Evolutionary conservation across 2,113 vertebrate species (phyloP).

Genomic region (Hyaena hyaena): DNA sequence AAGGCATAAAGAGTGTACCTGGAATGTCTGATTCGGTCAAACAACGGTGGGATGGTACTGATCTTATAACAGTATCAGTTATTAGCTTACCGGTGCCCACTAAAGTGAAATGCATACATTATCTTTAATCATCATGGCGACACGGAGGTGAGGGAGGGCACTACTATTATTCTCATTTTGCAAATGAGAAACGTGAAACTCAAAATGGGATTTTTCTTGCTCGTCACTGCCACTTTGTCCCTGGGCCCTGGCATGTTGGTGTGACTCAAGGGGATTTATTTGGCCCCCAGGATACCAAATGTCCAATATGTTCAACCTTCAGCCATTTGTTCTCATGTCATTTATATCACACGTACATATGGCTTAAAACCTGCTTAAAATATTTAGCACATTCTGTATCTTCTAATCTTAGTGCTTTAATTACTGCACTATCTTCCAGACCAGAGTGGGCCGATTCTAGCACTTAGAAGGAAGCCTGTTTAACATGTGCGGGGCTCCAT

Average conservation of each 20-base stretch:
- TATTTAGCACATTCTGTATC: conserved; percentile 68
- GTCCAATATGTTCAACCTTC: neutral
- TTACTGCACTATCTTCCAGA: conserved; percentile 78
- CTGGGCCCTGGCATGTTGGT: neutral
- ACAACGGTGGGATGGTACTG: neutral
- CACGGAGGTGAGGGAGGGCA: neutral
- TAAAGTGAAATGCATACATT: neutral
- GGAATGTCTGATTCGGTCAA: neutral
- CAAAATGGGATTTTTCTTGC: neutral
- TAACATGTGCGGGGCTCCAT: conserved; percentile 78
- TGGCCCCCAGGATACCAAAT: neutral
- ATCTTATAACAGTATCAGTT: neutral
- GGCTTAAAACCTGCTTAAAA: neutral
- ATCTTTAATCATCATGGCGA: neutral
- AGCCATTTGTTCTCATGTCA: conserved; percentile 12
- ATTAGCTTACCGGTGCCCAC: neutral
- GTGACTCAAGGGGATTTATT: neutral
- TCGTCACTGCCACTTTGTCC: neutral
- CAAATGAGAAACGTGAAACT: neutral
- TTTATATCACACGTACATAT: neutral
- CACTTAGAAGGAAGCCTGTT: conserved; percentile 77
- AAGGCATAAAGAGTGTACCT: neutral
- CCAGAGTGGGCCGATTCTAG: conserved; percentile 75
- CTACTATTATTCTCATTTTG: neutral
- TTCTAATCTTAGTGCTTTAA: conserved; percentile 78